Percentiles rank a stretch among this genome's conserved stretches.
Conservation (phyloP, 37 sponge, comb jelly and placozoan species). For the Haliclona indistincta region DNA sequence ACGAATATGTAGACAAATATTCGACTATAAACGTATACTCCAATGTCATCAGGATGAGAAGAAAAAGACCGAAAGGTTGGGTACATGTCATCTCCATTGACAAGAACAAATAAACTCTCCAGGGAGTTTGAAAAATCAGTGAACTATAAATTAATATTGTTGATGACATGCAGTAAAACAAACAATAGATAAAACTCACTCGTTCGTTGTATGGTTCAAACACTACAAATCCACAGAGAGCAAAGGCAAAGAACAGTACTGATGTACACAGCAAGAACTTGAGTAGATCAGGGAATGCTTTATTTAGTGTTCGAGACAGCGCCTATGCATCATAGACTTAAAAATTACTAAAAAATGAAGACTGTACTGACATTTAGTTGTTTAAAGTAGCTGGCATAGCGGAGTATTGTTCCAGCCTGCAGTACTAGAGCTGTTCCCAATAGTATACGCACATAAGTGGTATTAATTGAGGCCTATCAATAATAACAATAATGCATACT, state of each 20-base stretch:
- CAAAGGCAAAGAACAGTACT: constrained; percentile 47
- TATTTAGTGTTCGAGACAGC: constrained; percentile 42
- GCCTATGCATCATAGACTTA: constrained; percentile 13
- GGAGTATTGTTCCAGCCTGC: constrained; percentile 30
- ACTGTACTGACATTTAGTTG: constrained; percentile 41
- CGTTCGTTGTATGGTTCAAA: constrained; percentile 36
- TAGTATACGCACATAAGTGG: constrained; percentile 9
- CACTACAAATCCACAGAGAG: constrained; percentile 44
- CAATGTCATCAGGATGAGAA: background rate
- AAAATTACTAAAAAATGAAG: background rate
- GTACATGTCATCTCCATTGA: constrained; percentile 16
- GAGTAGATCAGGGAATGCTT: constrained; percentile 50
- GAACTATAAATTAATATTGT: constrained; percentile 7
- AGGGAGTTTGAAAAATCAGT: background rate
- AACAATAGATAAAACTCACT: background rate
- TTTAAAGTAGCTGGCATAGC: constrained; percentile 52
- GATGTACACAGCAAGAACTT: constrained; percentile 52
- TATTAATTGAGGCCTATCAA: background rate
- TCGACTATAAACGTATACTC: background rate
- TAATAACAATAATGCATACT: too few species aligned
- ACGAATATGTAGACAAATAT: background rate
- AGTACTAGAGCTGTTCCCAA: constrained; percentile 37
- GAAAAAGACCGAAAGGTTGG: background rate
- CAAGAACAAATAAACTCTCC: background rate
- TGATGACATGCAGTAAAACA: background rate